phyloP scores from a whole-genome alignment of 2,888 invertebrate genomes.

The Meiosimyza platycephala region DNA sequence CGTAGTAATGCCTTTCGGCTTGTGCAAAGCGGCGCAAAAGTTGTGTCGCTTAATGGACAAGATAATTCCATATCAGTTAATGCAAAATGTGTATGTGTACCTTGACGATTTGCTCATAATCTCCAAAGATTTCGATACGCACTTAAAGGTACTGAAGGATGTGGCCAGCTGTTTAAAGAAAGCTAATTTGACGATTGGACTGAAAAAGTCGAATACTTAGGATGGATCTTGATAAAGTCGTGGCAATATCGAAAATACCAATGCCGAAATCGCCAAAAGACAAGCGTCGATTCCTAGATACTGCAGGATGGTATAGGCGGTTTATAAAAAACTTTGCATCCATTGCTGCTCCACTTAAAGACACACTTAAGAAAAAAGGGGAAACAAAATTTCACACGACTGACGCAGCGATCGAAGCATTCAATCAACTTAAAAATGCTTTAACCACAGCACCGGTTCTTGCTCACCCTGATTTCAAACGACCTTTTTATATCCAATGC shows the following conservation, averaged over 20 bases:
- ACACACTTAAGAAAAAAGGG: constrained; percentile 33
- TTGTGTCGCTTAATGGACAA: constrained; percentile 24
- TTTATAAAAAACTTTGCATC: constrained; percentile 41
- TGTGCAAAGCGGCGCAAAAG: too few species aligned
- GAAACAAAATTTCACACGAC: constrained; percentile 20
- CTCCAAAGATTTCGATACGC: constrained; percentile 25
- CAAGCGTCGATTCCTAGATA: constrained; percentile 30
- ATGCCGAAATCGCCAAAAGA: too few species aligned
- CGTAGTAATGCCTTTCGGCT: too few species aligned
- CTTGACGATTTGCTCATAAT: constrained; percentile 40
- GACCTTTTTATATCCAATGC: constrained; percentile 37
- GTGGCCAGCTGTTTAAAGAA: constrained; percentile 5
- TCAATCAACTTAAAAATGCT: constrained; percentile 31
- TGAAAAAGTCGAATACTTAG: too few species aligned
- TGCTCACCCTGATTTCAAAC: constrained; percentile 16
- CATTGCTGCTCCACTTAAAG: constrained; percentile 38
- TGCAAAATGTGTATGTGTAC: constrained; percentile 30
- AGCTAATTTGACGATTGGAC: constrained; percentile 21
- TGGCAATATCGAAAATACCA: too few species aligned
- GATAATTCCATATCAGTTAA: constrained; percentile 31
- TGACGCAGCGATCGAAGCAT: constrained; percentile 29
- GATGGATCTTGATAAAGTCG: too few species aligned
- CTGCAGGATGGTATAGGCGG: constrained; percentile 43
- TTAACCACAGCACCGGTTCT: constrained; percentile 36
- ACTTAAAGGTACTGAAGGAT: too few species aligned